Conservation (phyloP, 2,113 vertebrate species). For the Eolophus roseicapilla region DNA sequence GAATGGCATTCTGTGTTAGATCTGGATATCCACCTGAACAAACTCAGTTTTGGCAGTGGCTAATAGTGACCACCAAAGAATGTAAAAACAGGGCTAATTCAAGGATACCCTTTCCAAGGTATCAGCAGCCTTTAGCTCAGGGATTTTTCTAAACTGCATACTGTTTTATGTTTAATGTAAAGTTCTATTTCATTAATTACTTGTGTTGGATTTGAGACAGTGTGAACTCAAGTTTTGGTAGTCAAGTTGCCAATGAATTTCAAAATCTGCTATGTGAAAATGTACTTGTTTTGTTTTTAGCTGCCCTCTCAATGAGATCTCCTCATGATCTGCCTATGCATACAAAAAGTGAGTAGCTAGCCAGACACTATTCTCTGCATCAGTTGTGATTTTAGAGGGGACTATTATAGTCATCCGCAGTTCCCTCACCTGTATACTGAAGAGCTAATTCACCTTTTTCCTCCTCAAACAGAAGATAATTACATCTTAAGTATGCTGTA, state of each 20-base stretch:
- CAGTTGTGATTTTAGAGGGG: background rate
- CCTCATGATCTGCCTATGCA: background rate
- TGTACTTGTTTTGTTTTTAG: background rate
- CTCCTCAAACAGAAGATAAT: background rate
- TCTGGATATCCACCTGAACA: background rate
- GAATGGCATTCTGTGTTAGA: background rate
- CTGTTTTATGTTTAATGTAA: background rate
- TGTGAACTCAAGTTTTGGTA: background rate
- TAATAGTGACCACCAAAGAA: background rate
- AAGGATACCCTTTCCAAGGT: background rate
- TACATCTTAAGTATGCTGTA: background rate
- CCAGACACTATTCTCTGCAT: background rate
- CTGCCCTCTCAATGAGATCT: background rate
- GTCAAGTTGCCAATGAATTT: background rate
- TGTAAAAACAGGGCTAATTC: background rate
- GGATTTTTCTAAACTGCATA: background rate
- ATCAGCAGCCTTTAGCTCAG: background rate
- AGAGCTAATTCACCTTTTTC: background rate
- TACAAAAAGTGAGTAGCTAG: background rate
- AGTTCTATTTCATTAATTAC: background rate
- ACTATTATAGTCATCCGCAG: background rate
- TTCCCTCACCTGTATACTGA: background rate
- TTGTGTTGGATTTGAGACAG: background rate
- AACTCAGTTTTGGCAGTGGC: background rate
- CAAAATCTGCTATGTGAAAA: background rate